Evolutionary conservation across 2,113 vertebrate species (phyloP).

Genomic region (Mugil cephalus): DNA sequence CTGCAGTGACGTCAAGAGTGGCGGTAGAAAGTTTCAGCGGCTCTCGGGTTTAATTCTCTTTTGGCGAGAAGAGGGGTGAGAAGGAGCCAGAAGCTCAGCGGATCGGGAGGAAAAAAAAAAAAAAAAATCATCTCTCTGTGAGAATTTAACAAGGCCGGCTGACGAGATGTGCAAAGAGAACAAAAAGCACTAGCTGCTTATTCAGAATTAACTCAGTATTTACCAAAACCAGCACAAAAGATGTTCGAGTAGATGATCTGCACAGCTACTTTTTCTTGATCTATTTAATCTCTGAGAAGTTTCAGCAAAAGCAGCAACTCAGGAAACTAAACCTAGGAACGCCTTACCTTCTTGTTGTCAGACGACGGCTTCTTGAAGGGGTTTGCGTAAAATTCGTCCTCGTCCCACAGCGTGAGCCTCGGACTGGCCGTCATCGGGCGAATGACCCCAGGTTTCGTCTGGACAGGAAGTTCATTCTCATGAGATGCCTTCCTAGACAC

Average conservation of each 20-base stretch:
- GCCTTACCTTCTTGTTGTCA: conserved; percentile 84
- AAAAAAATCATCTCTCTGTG: background rate
- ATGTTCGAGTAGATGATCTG: background rate
- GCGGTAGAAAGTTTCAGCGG: too few relatives aligned
- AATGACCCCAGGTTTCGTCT: conserved; percentile 94
- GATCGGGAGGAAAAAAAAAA: background rate
- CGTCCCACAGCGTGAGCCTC: conserved; percentile 80
- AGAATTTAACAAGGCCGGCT: conserved; percentile 1
- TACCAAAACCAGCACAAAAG: background rate
- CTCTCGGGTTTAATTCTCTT: too few relatives aligned
- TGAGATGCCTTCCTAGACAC: background rate
- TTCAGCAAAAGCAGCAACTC: background rate
- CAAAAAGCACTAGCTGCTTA: background rate
- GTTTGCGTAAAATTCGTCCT: conserved; percentile 82
- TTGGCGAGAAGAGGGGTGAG: background rate
- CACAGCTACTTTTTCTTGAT: background rate
- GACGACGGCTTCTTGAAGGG: conserved; percentile 82
- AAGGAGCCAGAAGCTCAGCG: background rate
- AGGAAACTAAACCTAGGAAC: conserved; percentile 2
- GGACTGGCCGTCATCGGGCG: conserved; percentile 85
- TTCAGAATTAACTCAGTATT: background rate
- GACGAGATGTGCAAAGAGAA: background rate
- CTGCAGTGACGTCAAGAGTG: too few relatives aligned
- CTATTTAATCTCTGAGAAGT: background rate
- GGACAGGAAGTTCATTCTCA: conserved; percentile 26